These are phyloP conservation scores for Belonocnema kinseyi DNA, from an alignment of 1,140 invertebrate species.

Conservation along the genomic window DNA sequence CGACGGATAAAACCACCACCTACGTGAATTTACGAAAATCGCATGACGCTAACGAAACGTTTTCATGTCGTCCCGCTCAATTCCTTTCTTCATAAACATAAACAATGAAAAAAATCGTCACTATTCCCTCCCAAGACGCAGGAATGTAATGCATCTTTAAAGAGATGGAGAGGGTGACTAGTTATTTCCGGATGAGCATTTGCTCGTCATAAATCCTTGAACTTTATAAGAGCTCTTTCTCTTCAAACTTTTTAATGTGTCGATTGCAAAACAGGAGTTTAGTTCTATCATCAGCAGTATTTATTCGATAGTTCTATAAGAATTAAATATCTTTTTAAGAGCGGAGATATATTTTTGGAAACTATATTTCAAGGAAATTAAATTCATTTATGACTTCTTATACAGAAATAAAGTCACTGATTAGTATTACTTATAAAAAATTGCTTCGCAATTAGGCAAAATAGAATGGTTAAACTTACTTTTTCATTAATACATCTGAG, in stretches of 20 bases:
- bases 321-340: too few relatives aligned
- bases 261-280: not conserved
- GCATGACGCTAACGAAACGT: not conserved
- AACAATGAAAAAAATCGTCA: constrained; percentile 1
- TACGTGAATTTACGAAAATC: not conserved
- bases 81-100: constrained; percentile 1
- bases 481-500: not conserved
- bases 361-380: too few relatives aligned
- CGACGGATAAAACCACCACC: constrained; percentile 40
- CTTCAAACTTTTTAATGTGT: not conserved
- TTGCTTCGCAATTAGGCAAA: not conserved
- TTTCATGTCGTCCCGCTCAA: constrained; percentile 9
- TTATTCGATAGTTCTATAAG: too few relatives aligned
- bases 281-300: not conserved
- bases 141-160: constrained; percentile 5
- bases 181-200: constrained; percentile 21
- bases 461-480: not conserved
- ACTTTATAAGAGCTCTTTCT: constrained; percentile 11
- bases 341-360: too few relatives aligned
- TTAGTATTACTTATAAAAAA: not conserved
- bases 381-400: too few relatives aligned
- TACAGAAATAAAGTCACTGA: too few relatives aligned
- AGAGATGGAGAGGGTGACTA: constrained; percentile 16
- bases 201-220: constrained; percentile 19
- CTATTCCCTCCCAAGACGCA: constrained; percentile 7